Percentiles rank a stretch among this genome's conserved stretches.
Evolutionary conservation across 1,140 invertebrate species (phyloP).

Genomic region (Harlomillsia oculata): DNA sequence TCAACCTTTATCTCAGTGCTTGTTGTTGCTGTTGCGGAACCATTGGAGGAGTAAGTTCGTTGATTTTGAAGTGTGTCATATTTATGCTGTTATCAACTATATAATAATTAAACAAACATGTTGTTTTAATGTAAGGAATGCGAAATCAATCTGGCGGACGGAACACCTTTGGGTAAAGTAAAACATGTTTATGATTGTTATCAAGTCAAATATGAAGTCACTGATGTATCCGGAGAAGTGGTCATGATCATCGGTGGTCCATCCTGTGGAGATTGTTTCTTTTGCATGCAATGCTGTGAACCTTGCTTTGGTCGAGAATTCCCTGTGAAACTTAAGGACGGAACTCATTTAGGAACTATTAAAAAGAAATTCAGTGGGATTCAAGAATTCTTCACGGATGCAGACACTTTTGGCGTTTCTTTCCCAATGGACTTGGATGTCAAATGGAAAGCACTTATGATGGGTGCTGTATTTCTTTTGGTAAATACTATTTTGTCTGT

Average conservation of each 20-base stretch:
- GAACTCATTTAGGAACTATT: conserved; percentile 38
- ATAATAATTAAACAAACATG: too few species aligned
- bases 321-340: neutral
- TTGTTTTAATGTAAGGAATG: too few species aligned
- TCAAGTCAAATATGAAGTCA: neutral
- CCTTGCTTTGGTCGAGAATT: neutral
- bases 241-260: neutral
- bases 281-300: neutral
- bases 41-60: conserved; percentile 50
- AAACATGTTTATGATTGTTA: conserved; percentile 36
- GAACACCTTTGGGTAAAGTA: conserved; percentile 27
- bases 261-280: neutral
- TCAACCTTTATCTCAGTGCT: too few species aligned
- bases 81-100: too few species aligned
- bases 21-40: neutral
- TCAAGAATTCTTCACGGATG: conserved; percentile 40
- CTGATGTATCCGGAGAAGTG: neutral
- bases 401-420: conserved; percentile 58
- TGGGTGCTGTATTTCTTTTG: conserved; percentile 49
- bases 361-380: conserved; percentile 43
- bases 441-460: conserved; percentile 64
- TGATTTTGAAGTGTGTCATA: too few species aligned
- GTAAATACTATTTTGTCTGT: conserved; percentile 4
- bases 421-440: conserved; percentile 72
- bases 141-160: conserved; percentile 63